Evolutionary conservation across 2,888 invertebrate genomes (phyloP).

Genomic region (Drosophila prolongata): DNA sequence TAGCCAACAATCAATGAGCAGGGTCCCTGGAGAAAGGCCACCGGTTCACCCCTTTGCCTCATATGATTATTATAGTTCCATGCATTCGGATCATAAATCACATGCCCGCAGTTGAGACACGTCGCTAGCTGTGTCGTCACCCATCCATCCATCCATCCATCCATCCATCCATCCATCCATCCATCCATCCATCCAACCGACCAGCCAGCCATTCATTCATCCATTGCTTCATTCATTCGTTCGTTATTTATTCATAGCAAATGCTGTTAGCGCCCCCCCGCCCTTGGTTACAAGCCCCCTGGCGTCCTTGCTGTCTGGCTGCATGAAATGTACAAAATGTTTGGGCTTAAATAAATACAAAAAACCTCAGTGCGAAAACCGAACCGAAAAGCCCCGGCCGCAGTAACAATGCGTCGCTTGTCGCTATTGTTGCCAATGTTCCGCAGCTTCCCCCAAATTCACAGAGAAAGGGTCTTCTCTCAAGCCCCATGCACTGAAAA

Average conservation of each 20-base stretch:
- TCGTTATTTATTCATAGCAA: slow-evolving; percentile 77
- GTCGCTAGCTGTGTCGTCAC: slow-evolving; percentile 31
- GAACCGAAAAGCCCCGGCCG: slow-evolving; percentile 51
- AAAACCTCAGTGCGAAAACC: slow-evolving; percentile 54
- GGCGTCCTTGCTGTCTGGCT: slow-evolving; percentile 17
- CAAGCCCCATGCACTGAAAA: slow-evolving; percentile 4
- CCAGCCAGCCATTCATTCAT: slow-evolving; percentile 21
- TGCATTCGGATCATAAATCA: slow-evolving; percentile 74
- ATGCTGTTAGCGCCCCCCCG: slow-evolving; percentile 31
- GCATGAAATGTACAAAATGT: slow-evolving; percentile 58
- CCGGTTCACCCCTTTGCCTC: slow-evolving; percentile 19
- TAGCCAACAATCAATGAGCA: slow-evolving; percentile 40
- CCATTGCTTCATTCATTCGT: slow-evolving; percentile 31
- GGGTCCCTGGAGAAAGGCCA: background rate
- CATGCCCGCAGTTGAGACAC: slow-evolving; percentile 47
- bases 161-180: slow-evolving; percentile 2
- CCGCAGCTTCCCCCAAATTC: slow-evolving; percentile 19
- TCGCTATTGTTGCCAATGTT: slow-evolving; percentile 51
- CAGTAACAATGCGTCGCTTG: slow-evolving; percentile 75
- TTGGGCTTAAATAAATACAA: slow-evolving; percentile 68
- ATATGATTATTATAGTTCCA: slow-evolving; percentile 67
- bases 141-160: slow-evolving; percentile 9
- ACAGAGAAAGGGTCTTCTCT: background rate
- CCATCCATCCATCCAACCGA: background rate
- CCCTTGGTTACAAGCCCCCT: slow-evolving; percentile 11